Percentiles rank a stretch among this genome's conserved stretches.
phyloP scores from a whole-genome alignment of 2,797 vertebrate genomes.

The Chrosomus eos region DNA sequence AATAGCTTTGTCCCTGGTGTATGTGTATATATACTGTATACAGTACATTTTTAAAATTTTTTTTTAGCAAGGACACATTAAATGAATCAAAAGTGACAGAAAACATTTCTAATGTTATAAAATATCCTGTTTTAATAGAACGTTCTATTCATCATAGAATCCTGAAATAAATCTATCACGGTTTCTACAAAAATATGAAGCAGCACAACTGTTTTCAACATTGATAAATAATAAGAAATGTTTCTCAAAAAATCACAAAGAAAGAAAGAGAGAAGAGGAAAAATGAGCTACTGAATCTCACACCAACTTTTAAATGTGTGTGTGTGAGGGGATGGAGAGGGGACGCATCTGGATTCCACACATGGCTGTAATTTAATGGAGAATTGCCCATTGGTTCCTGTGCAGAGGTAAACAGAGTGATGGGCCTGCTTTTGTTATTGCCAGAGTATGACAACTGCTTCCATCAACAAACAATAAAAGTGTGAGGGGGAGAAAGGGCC shows the following conservation, averaged over 20 bases:
- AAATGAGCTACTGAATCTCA: slow-evolving; percentile 6
- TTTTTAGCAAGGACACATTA: neutral
- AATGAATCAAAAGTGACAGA: neutral
- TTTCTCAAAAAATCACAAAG: neutral
- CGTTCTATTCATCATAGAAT: neutral
- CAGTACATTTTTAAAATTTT: no score
- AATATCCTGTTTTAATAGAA: neutral
- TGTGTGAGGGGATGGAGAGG: slow-evolving; percentile 63
- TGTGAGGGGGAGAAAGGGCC: slow-evolving; percentile 60
- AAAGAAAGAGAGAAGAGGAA: neutral
- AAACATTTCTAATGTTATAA: neutral
- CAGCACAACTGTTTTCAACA: neutral
- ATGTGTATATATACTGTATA: no score
- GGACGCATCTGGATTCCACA: slow-evolving; percentile 75
- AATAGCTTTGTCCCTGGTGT: no score
- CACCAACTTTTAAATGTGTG: slow-evolving; percentile 50
- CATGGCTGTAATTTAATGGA: slow-evolving; percentile 84
- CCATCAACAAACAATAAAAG: slow-evolving; percentile 78
- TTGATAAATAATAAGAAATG: neutral
- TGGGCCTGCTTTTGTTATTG: slow-evolving; percentile 80
- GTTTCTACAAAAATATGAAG: neutral
- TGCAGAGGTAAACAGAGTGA: slow-evolving; percentile 81
- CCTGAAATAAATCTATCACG: rapidly evolving
- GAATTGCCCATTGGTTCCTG: slow-evolving; percentile 83
- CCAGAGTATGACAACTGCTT: slow-evolving; percentile 85